Conservation (phyloP, 2,797 vertebrate species). For the Micromesistius poutassou region DNA sequence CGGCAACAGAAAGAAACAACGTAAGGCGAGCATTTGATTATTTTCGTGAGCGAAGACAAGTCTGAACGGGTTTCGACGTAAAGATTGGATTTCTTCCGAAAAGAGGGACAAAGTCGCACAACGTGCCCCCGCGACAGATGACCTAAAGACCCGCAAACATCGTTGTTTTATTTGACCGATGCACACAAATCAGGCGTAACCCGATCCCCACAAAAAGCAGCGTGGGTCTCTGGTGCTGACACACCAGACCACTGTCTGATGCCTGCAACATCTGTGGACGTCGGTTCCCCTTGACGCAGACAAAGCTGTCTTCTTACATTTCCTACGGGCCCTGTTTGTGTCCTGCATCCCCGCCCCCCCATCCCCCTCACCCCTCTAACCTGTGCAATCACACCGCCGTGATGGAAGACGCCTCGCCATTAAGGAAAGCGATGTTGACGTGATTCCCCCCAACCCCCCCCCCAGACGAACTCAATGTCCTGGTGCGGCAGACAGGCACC, state of each 20-base stretch:
- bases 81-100: background rate
- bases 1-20: background rate
- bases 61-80: background rate
- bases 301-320: conserved; percentile 60
- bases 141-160: background rate
- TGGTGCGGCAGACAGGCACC: conserved; percentile 23
- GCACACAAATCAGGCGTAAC: background rate
- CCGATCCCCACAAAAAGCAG: background rate
- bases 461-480: conserved; percentile 17
- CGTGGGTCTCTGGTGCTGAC: background rate
- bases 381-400: conserved; percentile 66
- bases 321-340: conserved; percentile 61
- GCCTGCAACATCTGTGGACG: conserved; percentile 43
- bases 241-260: conserved; percentile 28
- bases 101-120: background rate
- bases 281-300: conserved; percentile 53
- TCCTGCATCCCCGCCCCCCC: conserved; percentile 52
- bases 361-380: conserved; percentile 20
- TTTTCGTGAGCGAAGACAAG: background rate
- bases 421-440: conserved; percentile 53
- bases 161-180: background rate
- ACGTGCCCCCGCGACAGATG: background rate
- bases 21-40: background rate
- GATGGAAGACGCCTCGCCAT: conserved; percentile 59
- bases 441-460: conserved; percentile 37